Conservation (phyloP, 2,888 invertebrate genomes). For the Sarcophaga carnaria region DNA sequence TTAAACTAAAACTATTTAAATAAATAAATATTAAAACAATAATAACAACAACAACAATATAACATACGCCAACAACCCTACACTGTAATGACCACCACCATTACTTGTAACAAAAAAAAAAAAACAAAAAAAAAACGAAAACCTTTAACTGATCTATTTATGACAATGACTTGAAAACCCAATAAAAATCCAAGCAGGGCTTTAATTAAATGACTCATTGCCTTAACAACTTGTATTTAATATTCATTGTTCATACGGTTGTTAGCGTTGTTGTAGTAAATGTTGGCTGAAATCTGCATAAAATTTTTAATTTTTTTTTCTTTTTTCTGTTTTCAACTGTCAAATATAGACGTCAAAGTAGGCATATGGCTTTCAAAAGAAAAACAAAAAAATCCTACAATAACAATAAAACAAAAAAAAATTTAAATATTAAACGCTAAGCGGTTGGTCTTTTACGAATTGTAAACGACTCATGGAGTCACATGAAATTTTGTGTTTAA, state of each 20-base stretch:
- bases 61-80: conserved; percentile 35
- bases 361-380: neutral
- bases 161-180: conserved; percentile 13
- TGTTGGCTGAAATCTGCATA: neutral
- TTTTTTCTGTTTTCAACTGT: neutral
- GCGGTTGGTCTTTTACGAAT: conserved; percentile 16
- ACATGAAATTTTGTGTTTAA: conserved; percentile 23
- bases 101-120: neutral
- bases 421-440: neutral
- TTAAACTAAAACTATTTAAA: neutral
- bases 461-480: conserved; percentile 8
- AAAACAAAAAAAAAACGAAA: neutral
- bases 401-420: no score
- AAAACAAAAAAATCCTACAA: no score
- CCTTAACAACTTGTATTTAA: no score
- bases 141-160: conserved; percentile 54
- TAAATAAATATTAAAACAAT: conserved; percentile 25
- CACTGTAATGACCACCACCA: neutral
- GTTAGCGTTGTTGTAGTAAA: neutral
- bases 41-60: neutral
- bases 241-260: neutral
- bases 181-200: neutral
- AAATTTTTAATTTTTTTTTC: neutral
- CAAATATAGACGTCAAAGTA: conserved; percentile 27
- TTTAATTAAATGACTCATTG: no score